Evolutionary conservation across 2,113 vertebrate species (phyloP), one percentile per base, ranked within the genome.

Genomic region (Mus pahari): DNA sequence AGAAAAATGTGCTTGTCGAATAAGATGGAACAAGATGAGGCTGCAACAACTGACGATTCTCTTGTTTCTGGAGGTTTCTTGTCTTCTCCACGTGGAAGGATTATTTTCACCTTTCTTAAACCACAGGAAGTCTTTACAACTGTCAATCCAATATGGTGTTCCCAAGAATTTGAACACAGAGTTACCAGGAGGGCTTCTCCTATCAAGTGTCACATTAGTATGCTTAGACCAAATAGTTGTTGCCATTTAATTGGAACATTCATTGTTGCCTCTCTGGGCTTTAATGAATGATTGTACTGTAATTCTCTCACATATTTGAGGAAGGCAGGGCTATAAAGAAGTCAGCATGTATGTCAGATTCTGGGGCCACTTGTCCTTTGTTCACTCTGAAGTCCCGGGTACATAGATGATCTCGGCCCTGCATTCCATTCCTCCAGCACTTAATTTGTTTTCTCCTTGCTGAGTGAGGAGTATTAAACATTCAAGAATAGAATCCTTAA

Each of bases 201-300:
- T 90, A 22, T 33, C 71, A 73, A 12, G n/a, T 86, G 31, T 68
- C 78, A 31, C 19, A 14, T n/a, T 31, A 26, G 17, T 8, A 17
- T 45, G 24, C 3, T 77, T 71, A 53, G 93, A 53, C 12, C 22
- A 11, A 2, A 81, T n/a, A 74, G 58, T 55, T 74, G 39, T 55
- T 82, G 26, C 86, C 39, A 1, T 82, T 55, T 82, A 48, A 39
- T 55, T 89, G 26, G 28, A 83, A 45, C 48, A 68, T 39, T 39
- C 42, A 26, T 55, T 81, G 20, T 39, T 8, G 53, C 79, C 36
- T 60, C 55, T 93, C 88, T 48, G 62, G 53, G 50, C 20, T 68
- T 94, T 89, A 58, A 66, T 28, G n/a, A 94, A 62, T 77, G 39
- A 90, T 93, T 94, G 26, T 17, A 70, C 17, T 92, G 48, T 74